phyloP scores from a whole-genome alignment of 2,797 vertebrate species.

The Valencia hispanica region DNA sequence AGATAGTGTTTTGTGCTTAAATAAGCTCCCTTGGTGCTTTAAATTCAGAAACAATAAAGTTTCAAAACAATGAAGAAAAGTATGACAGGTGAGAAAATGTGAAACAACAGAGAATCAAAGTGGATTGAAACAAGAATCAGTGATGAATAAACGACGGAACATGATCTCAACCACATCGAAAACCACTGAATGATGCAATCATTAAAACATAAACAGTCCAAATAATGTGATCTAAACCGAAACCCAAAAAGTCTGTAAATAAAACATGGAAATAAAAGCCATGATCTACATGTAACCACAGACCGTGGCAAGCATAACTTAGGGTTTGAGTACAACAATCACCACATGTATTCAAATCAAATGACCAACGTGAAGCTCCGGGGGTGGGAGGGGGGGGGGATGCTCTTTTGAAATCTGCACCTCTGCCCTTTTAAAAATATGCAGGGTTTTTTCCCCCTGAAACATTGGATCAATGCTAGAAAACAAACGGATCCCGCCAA shows the following conservation, averaged over 20 bases:
- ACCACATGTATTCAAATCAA: conserved; percentile 5
- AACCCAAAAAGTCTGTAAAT: neutral
- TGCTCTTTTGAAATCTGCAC: neutral
- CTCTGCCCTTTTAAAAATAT: neutral
- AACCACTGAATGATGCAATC: neutral
- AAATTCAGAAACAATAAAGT: neutral
- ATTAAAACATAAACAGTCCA: neutral
- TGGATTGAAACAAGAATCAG: neutral
- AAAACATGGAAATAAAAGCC: neutral
- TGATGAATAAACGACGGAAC: neutral
- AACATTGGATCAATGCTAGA: neutral
- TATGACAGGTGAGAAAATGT: neutral
- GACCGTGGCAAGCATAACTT: neutral
- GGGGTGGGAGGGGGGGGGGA: neutral
- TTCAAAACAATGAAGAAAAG: neutral
- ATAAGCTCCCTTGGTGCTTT: too few species aligned
- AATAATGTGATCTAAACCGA: neutral
- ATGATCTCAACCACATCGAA: neutral
- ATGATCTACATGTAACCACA: neutral
- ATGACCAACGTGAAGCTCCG: neutral
- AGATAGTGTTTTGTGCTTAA: too few species aligned
- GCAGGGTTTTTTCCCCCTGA: neutral
- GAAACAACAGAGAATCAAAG: neutral
- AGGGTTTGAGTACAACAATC: too few species aligned
- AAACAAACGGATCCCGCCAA: neutral